These are phyloP conservation scores for Drosophila anomalata DNA, from an alignment of 2,888 invertebrate species.

Conservation along the genomic window DNA sequence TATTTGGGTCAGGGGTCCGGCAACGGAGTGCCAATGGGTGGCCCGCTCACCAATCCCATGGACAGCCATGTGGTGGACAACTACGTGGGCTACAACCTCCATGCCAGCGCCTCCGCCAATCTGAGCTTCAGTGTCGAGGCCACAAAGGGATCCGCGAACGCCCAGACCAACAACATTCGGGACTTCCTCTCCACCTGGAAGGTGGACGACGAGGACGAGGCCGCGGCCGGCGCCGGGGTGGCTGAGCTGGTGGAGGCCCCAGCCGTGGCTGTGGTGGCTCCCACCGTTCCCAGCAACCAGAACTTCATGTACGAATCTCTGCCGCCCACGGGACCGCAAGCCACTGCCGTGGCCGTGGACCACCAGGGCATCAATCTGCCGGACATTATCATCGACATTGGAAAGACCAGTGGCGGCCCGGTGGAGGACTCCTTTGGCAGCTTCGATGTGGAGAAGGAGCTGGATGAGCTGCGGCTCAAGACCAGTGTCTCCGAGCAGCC, in stretches of 20 bases:
- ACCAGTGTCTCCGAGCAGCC: conserved; percentile 32
- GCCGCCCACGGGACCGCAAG: conserved; percentile 66
- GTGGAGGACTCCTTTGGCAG: conserved; percentile 69
- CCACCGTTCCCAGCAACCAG: conserved; percentile 21
- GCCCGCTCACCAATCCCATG: conserved; percentile 43
- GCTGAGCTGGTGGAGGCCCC: conserved; percentile 13
- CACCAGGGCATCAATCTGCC: conserved; percentile 81
- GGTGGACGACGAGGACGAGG: conserved; percentile 83
- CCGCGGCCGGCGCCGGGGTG: conserved; percentile 5
- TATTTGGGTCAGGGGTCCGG: conserved; percentile 50
- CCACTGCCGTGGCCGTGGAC: conserved; percentile 64
- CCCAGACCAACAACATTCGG: conserved; percentile 79
- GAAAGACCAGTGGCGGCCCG: conserved; percentile 75
- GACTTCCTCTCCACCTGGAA: conserved; percentile 84
- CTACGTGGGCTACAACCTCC: conserved; percentile 58
- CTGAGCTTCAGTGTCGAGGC: conserved; percentile 19
- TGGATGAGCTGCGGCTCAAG: conserved; percentile 74
- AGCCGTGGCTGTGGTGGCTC: conserved; percentile 55
- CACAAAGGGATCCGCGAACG: conserved; percentile 10
- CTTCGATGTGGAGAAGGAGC: conserved; percentile 81
- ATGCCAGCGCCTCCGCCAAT: conserved; percentile 35
- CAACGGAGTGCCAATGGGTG: conserved; percentile 18
- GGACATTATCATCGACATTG: conserved; percentile 84
- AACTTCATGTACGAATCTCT: conserved; percentile 68
- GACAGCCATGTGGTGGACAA: conserved; percentile 68